Percentiles rank a stretch among this genome's conserved stretches.
Evolutionary conservation across 1,140 invertebrate genomes (phyloP).

Genomic region (Holotrichia oblita): DNA sequence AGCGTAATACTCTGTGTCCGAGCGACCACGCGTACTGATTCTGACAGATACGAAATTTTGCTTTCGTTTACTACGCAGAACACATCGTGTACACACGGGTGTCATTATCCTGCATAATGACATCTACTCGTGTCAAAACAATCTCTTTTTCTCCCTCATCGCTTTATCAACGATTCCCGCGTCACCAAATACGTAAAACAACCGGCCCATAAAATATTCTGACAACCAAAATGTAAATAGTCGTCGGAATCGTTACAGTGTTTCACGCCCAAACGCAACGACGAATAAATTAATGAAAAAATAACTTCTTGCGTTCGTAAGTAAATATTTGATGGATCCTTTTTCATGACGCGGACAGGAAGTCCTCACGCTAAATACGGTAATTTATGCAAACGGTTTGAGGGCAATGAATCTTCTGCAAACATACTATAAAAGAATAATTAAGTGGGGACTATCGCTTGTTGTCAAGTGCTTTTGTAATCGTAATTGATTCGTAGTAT

Average conservation of each 20-base stretch:
- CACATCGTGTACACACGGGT: background rate
- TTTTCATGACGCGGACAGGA: background rate
- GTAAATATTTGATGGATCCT: background rate
- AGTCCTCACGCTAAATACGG: background rate
- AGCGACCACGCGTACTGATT: background rate
- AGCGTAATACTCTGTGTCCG: background rate
- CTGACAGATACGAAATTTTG: conserved; percentile 11
- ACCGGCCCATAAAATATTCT: background rate
- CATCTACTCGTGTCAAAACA: background rate
- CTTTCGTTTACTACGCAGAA: background rate
- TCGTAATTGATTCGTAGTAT: background rate
- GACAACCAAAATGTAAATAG: conserved; percentile 8
- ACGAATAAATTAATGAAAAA: conserved; percentile 4
- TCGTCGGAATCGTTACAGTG: background rate
- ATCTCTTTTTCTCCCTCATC: background rate
- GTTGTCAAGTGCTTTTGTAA: no score
- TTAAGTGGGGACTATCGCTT: background rate
- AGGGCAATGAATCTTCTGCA: background rate
- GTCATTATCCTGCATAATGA: conserved; percentile 1
- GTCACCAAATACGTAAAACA: conserved; percentile 10
- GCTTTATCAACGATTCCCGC: background rate
- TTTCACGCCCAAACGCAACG: background rate
- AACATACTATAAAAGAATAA: background rate
- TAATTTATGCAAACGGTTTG: background rate
- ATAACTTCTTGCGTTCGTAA: background rate